A percentile compares a stretch with the other conserved stretches of the same genome.
Conservation (phyloP, 92 coral and sea anemone genomes). For the Desmophyllum pertusum region DNA sequence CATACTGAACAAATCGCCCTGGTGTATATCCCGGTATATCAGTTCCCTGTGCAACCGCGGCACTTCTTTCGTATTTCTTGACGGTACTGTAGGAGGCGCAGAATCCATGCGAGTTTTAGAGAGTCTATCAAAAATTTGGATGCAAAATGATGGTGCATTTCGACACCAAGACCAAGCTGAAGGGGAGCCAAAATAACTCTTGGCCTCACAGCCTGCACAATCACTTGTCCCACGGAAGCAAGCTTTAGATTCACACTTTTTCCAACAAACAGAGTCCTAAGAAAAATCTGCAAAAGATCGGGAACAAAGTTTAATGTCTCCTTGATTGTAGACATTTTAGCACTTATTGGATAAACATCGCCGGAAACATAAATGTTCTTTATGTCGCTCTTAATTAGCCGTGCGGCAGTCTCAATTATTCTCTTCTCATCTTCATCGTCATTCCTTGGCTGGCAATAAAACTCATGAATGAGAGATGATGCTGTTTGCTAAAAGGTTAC, state of each 20-base stretch:
- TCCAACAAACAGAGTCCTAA: conserved; percentile 46
- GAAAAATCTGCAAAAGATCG: no score
- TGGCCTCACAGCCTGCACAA: conserved; percentile 56
- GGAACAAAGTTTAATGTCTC: conserved; percentile 57
- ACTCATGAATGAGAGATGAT: conserved; percentile 34
- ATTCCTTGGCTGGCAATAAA: conserved; percentile 35
- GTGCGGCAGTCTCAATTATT: conserved; percentile 51
- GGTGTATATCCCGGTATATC: conserved; percentile 45
- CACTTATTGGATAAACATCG: conserved; percentile 50
- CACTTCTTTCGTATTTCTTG: conserved; percentile 56
- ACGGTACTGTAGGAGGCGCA: conserved; percentile 56
- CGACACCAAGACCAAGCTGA: conserved; percentile 63
- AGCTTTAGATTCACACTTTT: conserved; percentile 52
- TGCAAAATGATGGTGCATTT: conserved; percentile 63
- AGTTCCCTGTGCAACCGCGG: conserved; percentile 52
- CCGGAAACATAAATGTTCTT: conserved; percentile 44
- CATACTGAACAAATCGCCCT: conserved; percentile 35
- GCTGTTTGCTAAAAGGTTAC: conserved; percentile 52
- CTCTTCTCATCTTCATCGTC: conserved; percentile 29
- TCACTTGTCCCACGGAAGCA: conserved; percentile 64
- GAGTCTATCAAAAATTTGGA: conserved; percentile 58
- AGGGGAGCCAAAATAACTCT: conserved; percentile 59
- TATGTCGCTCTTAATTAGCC: conserved; percentile 54
- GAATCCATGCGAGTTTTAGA: conserved; percentile 61
- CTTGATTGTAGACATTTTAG: conserved; percentile 44